Base-by-base conservation (phyloP, 2,113 vertebrate species). In the Eulemur rufifrons region DNA sequence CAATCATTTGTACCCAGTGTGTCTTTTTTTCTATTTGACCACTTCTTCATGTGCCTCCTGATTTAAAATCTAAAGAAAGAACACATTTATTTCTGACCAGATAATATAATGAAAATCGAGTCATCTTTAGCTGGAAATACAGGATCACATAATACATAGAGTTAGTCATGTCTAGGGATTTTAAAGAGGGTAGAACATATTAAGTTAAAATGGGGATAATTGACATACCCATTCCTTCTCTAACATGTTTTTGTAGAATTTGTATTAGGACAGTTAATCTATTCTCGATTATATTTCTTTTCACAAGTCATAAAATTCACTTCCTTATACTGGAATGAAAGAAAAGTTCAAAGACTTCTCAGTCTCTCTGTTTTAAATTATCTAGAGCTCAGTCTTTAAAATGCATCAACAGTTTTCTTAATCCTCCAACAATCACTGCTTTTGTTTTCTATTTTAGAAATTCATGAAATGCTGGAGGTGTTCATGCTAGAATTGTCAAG, bases 391-490 rank as follows among this genome's bases (percentile, higher is more conserved):
- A 82, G 9, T 77, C 15, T 91, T 91, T 56, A 82, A 85, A 91
- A 66, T 50, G 20, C 21, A 69, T 17, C 14, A 56, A 42, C 8
- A 66, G 1, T 59, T 93, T 96, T 82, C 17, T 25, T 82, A 73
- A 37, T 95, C 47, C 23, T 86, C 7, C 6, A 54, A 63, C 15
- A 83, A 73, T 73, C 12, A n/a, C 10, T 89, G 1, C 47, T 93
- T 14, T 86, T 77, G 7, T 42, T 96, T 87, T 95, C 27, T 17
- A 63, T 73, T 95, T 93, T 63, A 93, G 18, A 91, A 91, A 91
- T 81, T 94, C 32, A 82, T 73, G 61, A 89, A 76, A 54, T 52
- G 15, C 54, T 78, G 5, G 27, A 78, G 9, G 20, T 86, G 5
- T 34, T 83, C 77, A 34, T 66, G 27, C 21, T 85, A 56, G 69